phyloP scores from a whole-genome alignment of 2,888 invertebrate genomes.

The Hypomecis atomaria region DNA sequence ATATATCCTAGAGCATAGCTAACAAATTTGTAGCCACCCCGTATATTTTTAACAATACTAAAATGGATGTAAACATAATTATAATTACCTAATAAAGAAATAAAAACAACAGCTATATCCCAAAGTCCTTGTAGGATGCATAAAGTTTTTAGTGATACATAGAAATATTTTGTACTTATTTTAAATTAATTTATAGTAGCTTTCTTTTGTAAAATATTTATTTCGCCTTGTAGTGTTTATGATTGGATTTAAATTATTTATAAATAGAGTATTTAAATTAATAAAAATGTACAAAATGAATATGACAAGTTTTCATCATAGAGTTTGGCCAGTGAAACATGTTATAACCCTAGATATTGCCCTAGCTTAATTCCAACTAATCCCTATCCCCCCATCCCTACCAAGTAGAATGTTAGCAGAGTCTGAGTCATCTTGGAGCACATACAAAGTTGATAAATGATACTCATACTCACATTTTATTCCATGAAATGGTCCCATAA shows the following conservation, averaged over 20 bases:
- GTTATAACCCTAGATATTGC: too few relatives aligned
- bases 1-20: too few relatives aligned
- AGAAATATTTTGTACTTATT: slow-evolving; percentile 36
- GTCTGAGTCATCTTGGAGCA: background rate
- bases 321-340: too few relatives aligned
- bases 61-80: slow-evolving; percentile 32
- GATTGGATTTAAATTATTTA: slow-evolving; percentile 27
- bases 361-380: too few relatives aligned
- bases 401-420: background rate
- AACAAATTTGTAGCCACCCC: too few relatives aligned
- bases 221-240: slow-evolving; percentile 30
- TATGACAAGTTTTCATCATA: slow-evolving; percentile 10
- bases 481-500: too few relatives aligned
- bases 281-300: slow-evolving; percentile 20
- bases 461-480: too few relatives aligned
- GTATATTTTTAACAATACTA: slow-evolving; percentile 1
- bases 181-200: slow-evolving; percentile 20
- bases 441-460: too few relatives aligned
- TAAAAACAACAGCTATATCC: slow-evolving; percentile 65
- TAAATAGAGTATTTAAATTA: slow-evolving; percentile 17
- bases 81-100: slow-evolving; percentile 34
- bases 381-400: too few relatives aligned
- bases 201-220: slow-evolving; percentile 23
- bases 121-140: slow-evolving; percentile 60
- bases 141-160: slow-evolving; percentile 30